Evolutionary conservation across 2,113 vertebrate species (phyloP).

Genomic region (Sclerurus mexicanus): DNA sequence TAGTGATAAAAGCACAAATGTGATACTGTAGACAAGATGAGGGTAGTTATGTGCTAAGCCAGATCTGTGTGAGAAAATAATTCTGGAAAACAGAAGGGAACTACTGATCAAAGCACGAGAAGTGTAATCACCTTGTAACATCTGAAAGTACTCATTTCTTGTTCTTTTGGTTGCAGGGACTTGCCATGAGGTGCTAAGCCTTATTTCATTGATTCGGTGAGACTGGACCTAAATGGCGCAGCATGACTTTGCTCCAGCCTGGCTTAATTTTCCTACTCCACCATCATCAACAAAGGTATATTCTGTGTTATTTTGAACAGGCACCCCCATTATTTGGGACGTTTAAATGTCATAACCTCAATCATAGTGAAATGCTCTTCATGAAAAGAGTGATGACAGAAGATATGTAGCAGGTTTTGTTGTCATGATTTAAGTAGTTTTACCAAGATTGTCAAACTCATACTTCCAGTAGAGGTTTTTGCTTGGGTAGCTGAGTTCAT

Average conservation of each 20-base stretch:
- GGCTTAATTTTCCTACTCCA: slow-evolving; percentile 85
- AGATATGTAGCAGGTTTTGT: not conserved
- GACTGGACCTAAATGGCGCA: slow-evolving; percentile 86
- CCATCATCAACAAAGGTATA: slow-evolving; percentile 80
- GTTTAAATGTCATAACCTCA: not conserved
- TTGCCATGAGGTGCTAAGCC: slow-evolving; percentile 81
- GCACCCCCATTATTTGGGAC: not conserved
- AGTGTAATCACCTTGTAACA: not conserved
- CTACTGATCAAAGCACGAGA: not conserved
- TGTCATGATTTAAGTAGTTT: not conserved
- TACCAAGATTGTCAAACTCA: not conserved
- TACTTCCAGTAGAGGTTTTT: not conserved
- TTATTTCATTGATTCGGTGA: slow-evolving; percentile 72
- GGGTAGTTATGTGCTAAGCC: not conserved
- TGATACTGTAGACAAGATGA: not conserved
- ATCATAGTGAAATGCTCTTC: not conserved
- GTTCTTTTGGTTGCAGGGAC: slow-evolving; percentile 64
- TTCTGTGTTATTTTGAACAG: not conserved
- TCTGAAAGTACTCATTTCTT: not conserved
- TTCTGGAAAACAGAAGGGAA: not conserved
- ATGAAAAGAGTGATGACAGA: not conserved
- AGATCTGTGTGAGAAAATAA: not conserved
- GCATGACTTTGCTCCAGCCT: slow-evolving; percentile 88
- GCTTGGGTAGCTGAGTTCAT: not conserved
- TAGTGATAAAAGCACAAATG: not conserved